These are phyloP conservation scores for Melanostoma scalare DNA, from an alignment of 2,888 invertebrate species.

Conservation along the genomic window DNA sequence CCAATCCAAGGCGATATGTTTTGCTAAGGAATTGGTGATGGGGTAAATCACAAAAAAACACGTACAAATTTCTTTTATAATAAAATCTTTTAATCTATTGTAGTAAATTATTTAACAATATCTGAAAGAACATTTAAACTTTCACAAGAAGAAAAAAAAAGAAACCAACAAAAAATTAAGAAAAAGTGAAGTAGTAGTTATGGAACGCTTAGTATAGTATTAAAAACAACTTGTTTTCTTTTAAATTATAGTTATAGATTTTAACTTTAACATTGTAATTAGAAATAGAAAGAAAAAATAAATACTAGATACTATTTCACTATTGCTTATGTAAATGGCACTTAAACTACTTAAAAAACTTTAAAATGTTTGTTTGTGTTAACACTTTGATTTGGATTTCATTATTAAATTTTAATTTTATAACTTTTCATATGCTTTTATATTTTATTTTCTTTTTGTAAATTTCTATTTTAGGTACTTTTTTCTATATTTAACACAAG, in stretches of 20 bases:
- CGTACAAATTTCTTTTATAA: constrained; percentile 31
- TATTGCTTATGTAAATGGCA: constrained; percentile 70
- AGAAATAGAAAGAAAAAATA: constrained; percentile 48
- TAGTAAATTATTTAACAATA: constrained; percentile 57
- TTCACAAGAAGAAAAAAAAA: constrained; percentile 32
- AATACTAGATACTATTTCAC: constrained; percentile 64
- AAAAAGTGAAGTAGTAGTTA: constrained; percentile 29
- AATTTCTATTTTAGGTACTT: constrained; percentile 59
- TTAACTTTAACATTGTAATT: constrained; percentile 43
- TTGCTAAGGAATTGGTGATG: background rate
- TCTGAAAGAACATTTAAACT: constrained; percentile 37
- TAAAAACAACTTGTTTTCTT: constrained; percentile 26
- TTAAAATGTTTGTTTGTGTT: constrained; percentile 15
- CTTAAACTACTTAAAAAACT: constrained; percentile 64
- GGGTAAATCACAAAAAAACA: background rate
- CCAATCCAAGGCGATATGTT: too few relatives aligned
- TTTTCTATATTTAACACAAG: constrained; percentile 25
- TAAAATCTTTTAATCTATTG: constrained; percentile 54
- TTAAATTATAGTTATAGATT: constrained; percentile 18
- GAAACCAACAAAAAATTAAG: constrained; percentile 23
- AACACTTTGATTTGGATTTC: constrained; percentile 52
- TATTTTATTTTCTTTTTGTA: constrained; percentile 29
- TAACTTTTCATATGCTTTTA: constrained; percentile 13
- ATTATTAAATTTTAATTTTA: constrained; percentile 14
- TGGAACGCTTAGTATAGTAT: constrained; percentile 33